phyloP scores from a whole-genome alignment of 1,140 invertebrate genomes.

The Calephelis virginiensis region DNA sequence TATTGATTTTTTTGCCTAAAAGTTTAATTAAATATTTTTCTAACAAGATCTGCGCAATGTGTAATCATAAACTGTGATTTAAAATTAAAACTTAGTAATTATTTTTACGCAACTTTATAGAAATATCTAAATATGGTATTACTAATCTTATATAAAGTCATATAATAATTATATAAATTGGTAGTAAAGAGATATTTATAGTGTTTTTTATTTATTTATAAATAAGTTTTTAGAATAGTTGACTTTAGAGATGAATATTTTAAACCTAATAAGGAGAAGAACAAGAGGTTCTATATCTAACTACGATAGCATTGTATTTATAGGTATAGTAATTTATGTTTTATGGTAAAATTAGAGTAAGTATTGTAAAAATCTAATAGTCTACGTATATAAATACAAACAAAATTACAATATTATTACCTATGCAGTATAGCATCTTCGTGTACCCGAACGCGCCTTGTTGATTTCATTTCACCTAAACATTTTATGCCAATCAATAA shows the following conservation, averaged over 20 bases:
- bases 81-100: no score
- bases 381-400: constrained; percentile 45
- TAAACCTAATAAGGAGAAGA: constrained; percentile 12
- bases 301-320: constrained; percentile 30
- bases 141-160: constrained; percentile 7
- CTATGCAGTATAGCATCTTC: constrained; percentile 76
- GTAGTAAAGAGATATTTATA: constrained; percentile 2
- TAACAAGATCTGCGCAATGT: no score
- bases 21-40: not conserved
- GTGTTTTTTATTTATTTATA: not conserved
- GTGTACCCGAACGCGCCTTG: constrained; percentile 74
- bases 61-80: no score
- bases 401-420: constrained; percentile 62
- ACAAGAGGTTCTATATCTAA: constrained; percentile 29
- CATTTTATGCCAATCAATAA: constrained; percentile 74
- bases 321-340: constrained; percentile 6
- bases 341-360: constrained; percentile 34
- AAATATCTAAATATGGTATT: not conserved
- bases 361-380: constrained; percentile 55
- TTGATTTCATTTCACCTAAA: constrained; percentile 77
- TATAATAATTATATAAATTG: not conserved
- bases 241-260: not conserved
- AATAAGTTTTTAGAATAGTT: not conserved
- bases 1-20: no score
- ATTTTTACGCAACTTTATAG: no score